Evolutionary conservation across 2,113 vertebrate genomes (phyloP).

Genomic region (Tychaedon coryphoeus): DNA sequence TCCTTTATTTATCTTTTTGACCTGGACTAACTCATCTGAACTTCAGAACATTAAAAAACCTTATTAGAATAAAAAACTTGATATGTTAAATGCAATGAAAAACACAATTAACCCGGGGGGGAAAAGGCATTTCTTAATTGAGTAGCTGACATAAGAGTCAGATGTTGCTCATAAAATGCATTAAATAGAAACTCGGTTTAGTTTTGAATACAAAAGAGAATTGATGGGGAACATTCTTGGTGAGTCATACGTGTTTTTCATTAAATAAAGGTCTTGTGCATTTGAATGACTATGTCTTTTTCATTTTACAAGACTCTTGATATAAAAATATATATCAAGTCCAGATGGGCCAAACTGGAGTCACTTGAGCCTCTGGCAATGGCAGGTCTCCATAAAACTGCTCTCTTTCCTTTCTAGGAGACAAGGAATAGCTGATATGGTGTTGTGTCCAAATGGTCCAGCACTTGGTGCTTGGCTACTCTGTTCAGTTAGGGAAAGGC

Average conservation of each 20-base stretch:
- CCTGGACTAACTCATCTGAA: constrained; percentile 20
- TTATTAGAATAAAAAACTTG: constrained; percentile 31
- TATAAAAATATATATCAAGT: constrained; percentile 17
- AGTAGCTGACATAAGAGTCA: constrained; percentile 34
- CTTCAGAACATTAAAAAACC: constrained; percentile 39
- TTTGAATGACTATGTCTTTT: constrained; percentile 33
- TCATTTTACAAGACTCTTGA: constrained; percentile 23
- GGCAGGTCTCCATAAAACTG: background rate
- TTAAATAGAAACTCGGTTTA: constrained; percentile 50
- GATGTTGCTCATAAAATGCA: constrained; percentile 40
- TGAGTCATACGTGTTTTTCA: constrained; percentile 41
- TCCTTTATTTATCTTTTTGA: constrained; percentile 3
- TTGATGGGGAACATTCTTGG: constrained; percentile 9
- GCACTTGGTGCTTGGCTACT: background rate
- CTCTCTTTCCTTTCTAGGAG: background rate
- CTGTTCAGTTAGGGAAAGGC: background rate
- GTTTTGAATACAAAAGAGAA: constrained; percentile 37
- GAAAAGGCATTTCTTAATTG: constrained; percentile 3
- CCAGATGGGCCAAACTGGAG: background rate
- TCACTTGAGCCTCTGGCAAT: background rate
- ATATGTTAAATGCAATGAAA: constrained; percentile 40
- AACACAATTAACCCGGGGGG: constrained; percentile 10
- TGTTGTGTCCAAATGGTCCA: background rate
- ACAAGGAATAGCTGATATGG: background rate
- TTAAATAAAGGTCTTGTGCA: constrained; percentile 42